A percentile compares a stretch with the other conserved stretches of the same genome.
phyloP scores from a whole-genome alignment of 2,888 invertebrate species.

The Acleris sparsana region DNA sequence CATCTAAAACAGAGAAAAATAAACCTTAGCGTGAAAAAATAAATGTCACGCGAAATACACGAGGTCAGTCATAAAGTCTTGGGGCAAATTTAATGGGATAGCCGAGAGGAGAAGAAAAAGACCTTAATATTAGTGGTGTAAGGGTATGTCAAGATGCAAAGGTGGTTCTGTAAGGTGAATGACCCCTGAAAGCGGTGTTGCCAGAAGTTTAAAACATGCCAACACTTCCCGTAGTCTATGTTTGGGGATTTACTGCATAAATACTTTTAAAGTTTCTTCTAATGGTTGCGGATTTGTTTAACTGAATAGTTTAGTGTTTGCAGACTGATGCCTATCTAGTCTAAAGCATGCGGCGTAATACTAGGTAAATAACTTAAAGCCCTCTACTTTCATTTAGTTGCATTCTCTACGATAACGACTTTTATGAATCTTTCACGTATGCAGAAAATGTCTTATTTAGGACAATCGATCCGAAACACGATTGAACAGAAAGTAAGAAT shows the following conservation, averaged over 20 bases:
- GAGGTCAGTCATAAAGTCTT: slow-evolving; percentile 55
- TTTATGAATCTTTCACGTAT: no score
- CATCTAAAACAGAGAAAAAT: slow-evolving; percentile 44
- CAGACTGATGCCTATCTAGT: not conserved
- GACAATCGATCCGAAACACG: no score
- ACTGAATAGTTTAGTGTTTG: slow-evolving; percentile 1
- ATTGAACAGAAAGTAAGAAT: no score
- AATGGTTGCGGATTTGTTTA: slow-evolving; percentile 18
- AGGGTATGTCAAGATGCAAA: slow-evolving; percentile 37
- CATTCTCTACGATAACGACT: no score
- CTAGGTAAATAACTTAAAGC: no score
- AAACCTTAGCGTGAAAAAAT: slow-evolving; percentile 48
- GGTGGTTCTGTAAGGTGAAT: slow-evolving; percentile 63
- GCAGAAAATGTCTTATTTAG: no score
- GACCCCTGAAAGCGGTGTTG: slow-evolving; percentile 70
- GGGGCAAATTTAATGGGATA: slow-evolving; percentile 26
- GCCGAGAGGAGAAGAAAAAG: slow-evolving; percentile 42
- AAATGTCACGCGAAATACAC: slow-evolving; percentile 47
- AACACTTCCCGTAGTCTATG: slow-evolving; percentile 65
- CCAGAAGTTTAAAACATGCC: slow-evolving; percentile 72
- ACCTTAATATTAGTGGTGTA: slow-evolving; percentile 47
- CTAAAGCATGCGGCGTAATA: no score
- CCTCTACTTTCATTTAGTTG: no score
- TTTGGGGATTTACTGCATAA: slow-evolving; percentile 51
- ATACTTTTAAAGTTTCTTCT: slow-evolving; percentile 20